Base-by-base conservation (phyloP, 23 tunicate species). In the Styela clava region DNA sequence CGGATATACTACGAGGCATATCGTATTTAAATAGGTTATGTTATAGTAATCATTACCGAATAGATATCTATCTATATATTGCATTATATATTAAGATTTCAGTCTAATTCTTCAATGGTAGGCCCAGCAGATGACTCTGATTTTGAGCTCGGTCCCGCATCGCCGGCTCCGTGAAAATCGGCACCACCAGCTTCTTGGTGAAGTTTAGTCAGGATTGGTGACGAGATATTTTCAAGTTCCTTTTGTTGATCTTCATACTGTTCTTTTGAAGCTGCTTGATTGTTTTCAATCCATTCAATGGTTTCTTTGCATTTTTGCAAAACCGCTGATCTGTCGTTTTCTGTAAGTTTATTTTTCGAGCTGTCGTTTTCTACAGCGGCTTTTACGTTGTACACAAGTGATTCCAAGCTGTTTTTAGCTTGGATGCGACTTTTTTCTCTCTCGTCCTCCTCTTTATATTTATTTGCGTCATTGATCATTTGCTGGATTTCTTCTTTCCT, bases 401-500 rank as follows among this genome's bases (percentile, higher is more conserved):
- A 88, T 78, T 88, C 93, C 3, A 88, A 79, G 21, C 63, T 74
- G 63, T 88, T 88, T 71, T 88, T 88, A 19, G 93, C 83, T 68
- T 33, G 32, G 16, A 88, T 69, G 20, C 87, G 70, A 12, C 77
- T 78, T 32, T 73, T 51, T 33, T 88, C 88, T 72, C 76, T 78
- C 52, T 88, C 93, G 52, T 88, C 93, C 56, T 77, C 93, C 51
- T 83, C 93, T 83, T 88, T 88, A 83, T 83, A 88, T 33, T 88
- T 88, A 73, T 88, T 87, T 21, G 93, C 93, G 56, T 88, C 93
- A 27, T 83, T 83, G 30, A 88, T 87, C 93, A 88, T 88, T 69
- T 79, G 33, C 31, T 88, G 87, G 31, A 88, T 88, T 29, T 88
- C 87, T 9, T 88, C 93, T 68, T 88, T 88, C 64, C 87, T 83